Percentiles rank a stretch among this genome's conserved stretches.
Conservation (phyloP, 2,888 invertebrate genomes). For the Callosobruchus maculatus region DNA sequence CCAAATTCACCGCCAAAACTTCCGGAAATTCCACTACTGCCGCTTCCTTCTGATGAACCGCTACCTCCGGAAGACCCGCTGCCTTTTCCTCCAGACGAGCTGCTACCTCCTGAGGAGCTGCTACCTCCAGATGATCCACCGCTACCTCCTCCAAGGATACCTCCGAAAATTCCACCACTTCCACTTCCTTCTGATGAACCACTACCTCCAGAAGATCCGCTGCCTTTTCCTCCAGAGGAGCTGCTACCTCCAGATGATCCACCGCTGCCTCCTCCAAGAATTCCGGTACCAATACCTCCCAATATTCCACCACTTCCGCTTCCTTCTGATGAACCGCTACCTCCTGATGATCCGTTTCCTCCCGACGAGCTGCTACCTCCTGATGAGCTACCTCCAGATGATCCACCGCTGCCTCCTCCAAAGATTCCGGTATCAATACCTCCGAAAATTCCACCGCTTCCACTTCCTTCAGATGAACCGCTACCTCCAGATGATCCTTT, state of each 20-base stretch:
- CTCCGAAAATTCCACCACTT: conserved; percentile 2
- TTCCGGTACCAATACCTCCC: not conserved
- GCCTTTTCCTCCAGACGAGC: not conserved
- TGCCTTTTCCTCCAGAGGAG: not conserved
- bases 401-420: not conserved
- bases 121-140: not conserved
- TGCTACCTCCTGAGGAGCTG: not conserved
- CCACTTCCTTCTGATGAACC: not conserved
- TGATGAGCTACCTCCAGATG: not conserved
- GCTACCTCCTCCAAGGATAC: not conserved
- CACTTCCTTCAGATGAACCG: not conserved
- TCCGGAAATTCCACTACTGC: conserved; percentile 3
- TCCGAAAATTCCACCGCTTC: not conserved
- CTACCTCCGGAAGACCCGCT: not conserved
- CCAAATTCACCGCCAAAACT: not conserved
- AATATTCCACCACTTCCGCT: conserved; percentile 1
- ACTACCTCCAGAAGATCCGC: not conserved
- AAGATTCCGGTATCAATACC: not conserved
- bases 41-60: not conserved
- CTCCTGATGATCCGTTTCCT: not conserved
- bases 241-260: not conserved
- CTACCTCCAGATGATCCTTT: not conserved
- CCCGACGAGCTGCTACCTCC: not conserved
- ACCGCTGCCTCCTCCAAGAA: not conserved
- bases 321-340: not conserved